Conservation (phyloP, 2,113 vertebrate genomes). For the Scomber scombrus region DNA sequence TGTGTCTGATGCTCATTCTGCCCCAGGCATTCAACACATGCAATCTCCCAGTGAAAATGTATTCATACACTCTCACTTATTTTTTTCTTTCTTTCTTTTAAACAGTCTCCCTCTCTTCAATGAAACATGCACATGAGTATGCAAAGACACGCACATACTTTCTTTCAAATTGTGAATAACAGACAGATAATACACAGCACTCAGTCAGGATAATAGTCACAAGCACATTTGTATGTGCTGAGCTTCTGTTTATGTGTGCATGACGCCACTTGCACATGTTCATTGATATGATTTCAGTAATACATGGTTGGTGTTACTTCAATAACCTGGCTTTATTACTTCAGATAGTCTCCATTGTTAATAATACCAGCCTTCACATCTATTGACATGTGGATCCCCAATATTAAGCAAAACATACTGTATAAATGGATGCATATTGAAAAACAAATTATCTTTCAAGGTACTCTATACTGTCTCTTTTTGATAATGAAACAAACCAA, state of each 20-base stretch:
- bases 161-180: not conserved
- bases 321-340: too few relatives aligned
- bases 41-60: conserved; percentile 30
- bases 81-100: not conserved
- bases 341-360: too few relatives aligned
- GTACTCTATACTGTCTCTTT: too few relatives aligned
- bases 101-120: not conserved
- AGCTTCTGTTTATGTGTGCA: not conserved
- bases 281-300: too few relatives aligned
- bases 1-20: conserved; percentile 35
- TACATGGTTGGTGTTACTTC: too few relatives aligned
- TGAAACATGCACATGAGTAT: not conserved
- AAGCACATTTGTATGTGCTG: not conserved
- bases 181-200: too few relatives aligned
- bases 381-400: too few relatives aligned
- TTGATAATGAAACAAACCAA: too few relatives aligned
- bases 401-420: too few relatives aligned
- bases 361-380: too few relatives aligned
- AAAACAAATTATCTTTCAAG: too few relatives aligned
- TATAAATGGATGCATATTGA: too few relatives aligned
- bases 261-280: not conserved
- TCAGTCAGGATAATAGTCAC: not conserved
- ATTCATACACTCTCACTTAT: not conserved
- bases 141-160: not conserved
- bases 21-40: conserved; percentile 31